Base-by-base conservation (phyloP, 1,140 invertebrate species). In the Drosophila neocordata region DNA sequence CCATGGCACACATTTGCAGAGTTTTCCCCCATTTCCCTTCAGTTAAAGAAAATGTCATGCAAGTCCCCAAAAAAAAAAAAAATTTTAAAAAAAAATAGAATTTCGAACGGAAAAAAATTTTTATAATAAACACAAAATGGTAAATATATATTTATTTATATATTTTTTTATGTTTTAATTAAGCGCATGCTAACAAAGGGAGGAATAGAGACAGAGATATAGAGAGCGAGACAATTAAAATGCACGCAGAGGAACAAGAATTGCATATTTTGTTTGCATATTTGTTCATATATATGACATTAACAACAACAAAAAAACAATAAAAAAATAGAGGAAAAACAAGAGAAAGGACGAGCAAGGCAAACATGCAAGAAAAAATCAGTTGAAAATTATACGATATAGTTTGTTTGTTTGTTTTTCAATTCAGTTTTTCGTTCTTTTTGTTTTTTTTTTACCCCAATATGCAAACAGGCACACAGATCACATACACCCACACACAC, bases 111-210 rank as follows among this genome's bases (percentile, higher is more conserved):
- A 20, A 65, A 59, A 69, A 34, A 62, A 74, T 63, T 73, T 68
- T 31, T 35, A 66, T 66, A 77, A 44, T 44, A 31, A 65, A 35
- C 37, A 38, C 51, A 37, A 51, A 65, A 74, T 55, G 9, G 24
- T 24, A 31, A 68, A 51, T 62, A 66, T 38, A 66, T 84, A 48
- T 61, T 53, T 15, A 72, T 64, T 66, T 53, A 51, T 35, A 61
- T 70, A 18, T 44, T 55, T 69, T 66, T 55, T 67, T 56, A 48
- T 48, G 22, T 59, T 13, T 61, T 82, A 88, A 88, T 87, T 79
- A 88, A 75, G 83, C 83, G 65, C 82, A 87, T 87, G 82, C 82
- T 61, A 87, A 57, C 63, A 72, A n/a, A 82, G 65, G 68, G 67
- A 69, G 64, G 77, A 59, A 69, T 53, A 67, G 69, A 74, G 64